Conservation (phyloP, 1,140 invertebrate genomes). For the Drosophila nannoptera region DNA sequence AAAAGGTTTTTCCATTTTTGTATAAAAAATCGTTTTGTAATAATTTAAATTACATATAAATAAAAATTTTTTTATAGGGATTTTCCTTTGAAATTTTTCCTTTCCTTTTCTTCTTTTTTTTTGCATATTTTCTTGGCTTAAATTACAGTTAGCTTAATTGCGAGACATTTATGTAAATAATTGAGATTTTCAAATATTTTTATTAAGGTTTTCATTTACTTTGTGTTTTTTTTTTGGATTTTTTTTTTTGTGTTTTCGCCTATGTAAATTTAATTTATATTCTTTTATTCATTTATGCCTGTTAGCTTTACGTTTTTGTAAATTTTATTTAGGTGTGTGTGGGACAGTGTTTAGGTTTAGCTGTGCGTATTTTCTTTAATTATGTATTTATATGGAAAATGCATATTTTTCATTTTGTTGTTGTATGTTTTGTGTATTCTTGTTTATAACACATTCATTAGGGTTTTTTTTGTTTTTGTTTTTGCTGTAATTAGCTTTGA, state of each 20-base stretch:
- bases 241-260: conserved; percentile 47
- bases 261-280: conserved; percentile 74
- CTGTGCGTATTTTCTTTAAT: conserved; percentile 35
- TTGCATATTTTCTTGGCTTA: conserved; percentile 59
- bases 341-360: conserved; percentile 36
- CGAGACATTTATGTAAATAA: conserved; percentile 78
- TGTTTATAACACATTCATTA: conserved; percentile 46
- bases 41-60: conserved; percentile 48
- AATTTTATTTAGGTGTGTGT: conserved; percentile 68
- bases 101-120: conserved; percentile 23
- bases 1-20: conserved; percentile 30
- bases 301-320: conserved; percentile 51
- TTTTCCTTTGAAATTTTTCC: conserved; percentile 1
- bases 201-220: conserved; percentile 9
- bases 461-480: conserved; percentile 9
- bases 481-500: conserved; percentile 47
- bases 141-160: conserved; percentile 74
- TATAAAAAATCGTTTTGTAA: conserved; percentile 54
- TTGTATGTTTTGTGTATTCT: conserved; percentile 2
- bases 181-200: conserved; percentile 62
- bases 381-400: conserved; percentile 56
- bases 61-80: conserved; percentile 25
- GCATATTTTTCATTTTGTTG: conserved; percentile 13
- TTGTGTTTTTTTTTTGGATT: conserved; percentile 23
- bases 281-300: conserved; percentile 36